Evolutionary conservation across 1,140 invertebrate species (phyloP).

Genomic region (Harlomillsia oculata): DNA sequence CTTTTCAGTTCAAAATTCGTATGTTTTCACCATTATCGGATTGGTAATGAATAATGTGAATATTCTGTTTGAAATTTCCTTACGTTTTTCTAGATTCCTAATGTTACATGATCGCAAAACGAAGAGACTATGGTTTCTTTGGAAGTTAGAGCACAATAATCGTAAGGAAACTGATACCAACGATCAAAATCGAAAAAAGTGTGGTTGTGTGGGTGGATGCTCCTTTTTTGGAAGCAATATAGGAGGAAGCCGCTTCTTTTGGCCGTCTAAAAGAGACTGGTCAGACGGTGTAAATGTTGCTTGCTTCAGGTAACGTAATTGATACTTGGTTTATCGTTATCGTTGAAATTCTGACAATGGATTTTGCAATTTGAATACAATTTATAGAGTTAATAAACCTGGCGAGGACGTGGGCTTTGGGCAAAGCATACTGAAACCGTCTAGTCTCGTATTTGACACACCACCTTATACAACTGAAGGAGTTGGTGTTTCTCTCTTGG

Average conservation of each 20-base stretch:
- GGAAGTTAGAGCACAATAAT: slow-evolving; percentile 53
- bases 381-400: slow-evolving; percentile 50
- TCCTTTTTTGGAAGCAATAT: slow-evolving; percentile 82
- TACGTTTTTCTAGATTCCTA: slow-evolving; percentile 53
- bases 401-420: slow-evolving; percentile 73
- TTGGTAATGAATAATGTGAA: too few species aligned
- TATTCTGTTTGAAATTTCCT: background rate
- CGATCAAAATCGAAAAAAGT: too few species aligned
- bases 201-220: slow-evolving; percentile 91
- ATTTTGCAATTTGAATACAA: slow-evolving; percentile 12
- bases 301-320: slow-evolving; percentile 50
- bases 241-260: slow-evolving; percentile 79
- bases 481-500: slow-evolving; percentile 56
- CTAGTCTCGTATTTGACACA: slow-evolving; percentile 80
- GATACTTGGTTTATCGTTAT: background rate
- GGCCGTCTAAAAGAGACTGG: slow-evolving; percentile 66
- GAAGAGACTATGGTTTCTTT: slow-evolving; percentile 88
- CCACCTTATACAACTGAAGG: slow-evolving; percentile 66
- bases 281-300: slow-evolving; percentile 73
- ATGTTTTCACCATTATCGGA: background rate
- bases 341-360: background rate
- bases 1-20: slow-evolving; percentile 15
- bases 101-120: slow-evolving; percentile 76
- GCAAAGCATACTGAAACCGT: slow-evolving; percentile 80
- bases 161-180: slow-evolving; percentile 40